Percentiles rank a stretch among this genome's conserved stretches.
Evolutionary conservation across 1,140 invertebrate genomes (phyloP).

Genomic region (Hycleus cichorii): DNA sequence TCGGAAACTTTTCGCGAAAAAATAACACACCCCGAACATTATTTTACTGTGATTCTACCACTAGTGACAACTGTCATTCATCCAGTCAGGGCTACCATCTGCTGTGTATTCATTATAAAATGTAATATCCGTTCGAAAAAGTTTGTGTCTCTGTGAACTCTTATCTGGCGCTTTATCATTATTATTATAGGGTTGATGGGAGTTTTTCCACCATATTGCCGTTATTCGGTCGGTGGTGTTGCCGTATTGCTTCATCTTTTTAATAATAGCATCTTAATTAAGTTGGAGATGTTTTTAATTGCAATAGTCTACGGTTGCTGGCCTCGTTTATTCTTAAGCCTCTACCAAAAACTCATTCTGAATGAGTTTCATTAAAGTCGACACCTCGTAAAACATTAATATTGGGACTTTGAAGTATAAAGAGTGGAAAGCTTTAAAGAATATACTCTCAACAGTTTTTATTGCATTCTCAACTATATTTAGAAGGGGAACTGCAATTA

Average conservation of each 20-base stretch:
- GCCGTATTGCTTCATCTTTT: slow-evolving; percentile 23
- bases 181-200: neutral
- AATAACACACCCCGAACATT: too few relatives aligned
- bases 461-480: too few relatives aligned
- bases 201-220: slow-evolving; percentile 26
- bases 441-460: too few relatives aligned
- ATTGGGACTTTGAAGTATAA: slow-evolving; percentile 14
- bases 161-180: slow-evolving; percentile 2
- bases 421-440: too few relatives aligned
- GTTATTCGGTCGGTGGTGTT: slow-evolving; percentile 2
- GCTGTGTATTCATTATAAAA: too few relatives aligned
- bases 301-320: slow-evolving; percentile 24
- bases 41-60: too few relatives aligned
- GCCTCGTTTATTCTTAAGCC: slow-evolving; percentile 25
- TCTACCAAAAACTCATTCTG: slow-evolving; percentile 2
- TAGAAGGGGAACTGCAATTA: too few relatives aligned
- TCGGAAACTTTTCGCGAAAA: too few relatives aligned
- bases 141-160: neutral
- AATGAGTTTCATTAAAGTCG: slow-evolving; percentile 34
- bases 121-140: too few relatives aligned
- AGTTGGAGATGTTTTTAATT: slow-evolving; percentile 40
- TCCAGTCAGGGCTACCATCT: too few relatives aligned
- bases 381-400: slow-evolving; percentile 36
- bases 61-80: too few relatives aligned
- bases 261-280: slow-evolving; percentile 40